phyloP scores from a whole-genome alignment of 2,888 invertebrate species.

The Athalia circularis region DNA sequence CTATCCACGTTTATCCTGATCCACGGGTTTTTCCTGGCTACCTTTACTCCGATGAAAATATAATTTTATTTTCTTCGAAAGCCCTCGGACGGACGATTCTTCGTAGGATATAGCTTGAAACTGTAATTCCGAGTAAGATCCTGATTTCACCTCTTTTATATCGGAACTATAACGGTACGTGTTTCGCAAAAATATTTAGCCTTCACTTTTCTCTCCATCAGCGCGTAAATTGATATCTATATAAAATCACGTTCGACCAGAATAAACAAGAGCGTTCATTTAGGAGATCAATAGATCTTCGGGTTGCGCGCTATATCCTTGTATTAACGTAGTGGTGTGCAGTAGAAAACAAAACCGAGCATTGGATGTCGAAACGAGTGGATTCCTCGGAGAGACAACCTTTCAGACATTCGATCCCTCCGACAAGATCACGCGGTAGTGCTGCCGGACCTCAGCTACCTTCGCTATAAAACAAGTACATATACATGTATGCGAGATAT shows the following conservation, averaged over 20 bases:
- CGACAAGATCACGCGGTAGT: constrained; percentile 19
- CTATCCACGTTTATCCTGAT: constrained; percentile 1
- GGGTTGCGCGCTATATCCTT: too few relatives aligned
- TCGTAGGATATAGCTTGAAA: background rate
- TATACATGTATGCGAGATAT: background rate
- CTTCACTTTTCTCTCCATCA: background rate
- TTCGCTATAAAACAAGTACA: constrained; percentile 14
- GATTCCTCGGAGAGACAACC: background rate
- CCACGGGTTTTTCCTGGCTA: background rate
- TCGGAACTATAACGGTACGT: background rate
- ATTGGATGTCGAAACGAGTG: background rate
- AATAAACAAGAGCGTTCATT: too few relatives aligned
- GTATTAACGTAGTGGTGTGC: background rate
- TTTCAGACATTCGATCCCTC: constrained; percentile 15
- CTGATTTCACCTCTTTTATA: background rate
- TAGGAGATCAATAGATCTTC: too few relatives aligned
- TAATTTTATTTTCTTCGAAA: constrained; percentile 14
- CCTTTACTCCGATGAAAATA: constrained; percentile 31
- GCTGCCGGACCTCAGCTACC: background rate
- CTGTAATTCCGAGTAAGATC: background rate
- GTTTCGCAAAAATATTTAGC: background rate
- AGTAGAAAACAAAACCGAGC: background rate
- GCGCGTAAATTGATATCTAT: background rate
- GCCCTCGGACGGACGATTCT: too few relatives aligned
- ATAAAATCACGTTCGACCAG: too few relatives aligned